Base-by-base conservation (phyloP, 1,140 invertebrate species). In the Eurosta solidaginis region DNA sequence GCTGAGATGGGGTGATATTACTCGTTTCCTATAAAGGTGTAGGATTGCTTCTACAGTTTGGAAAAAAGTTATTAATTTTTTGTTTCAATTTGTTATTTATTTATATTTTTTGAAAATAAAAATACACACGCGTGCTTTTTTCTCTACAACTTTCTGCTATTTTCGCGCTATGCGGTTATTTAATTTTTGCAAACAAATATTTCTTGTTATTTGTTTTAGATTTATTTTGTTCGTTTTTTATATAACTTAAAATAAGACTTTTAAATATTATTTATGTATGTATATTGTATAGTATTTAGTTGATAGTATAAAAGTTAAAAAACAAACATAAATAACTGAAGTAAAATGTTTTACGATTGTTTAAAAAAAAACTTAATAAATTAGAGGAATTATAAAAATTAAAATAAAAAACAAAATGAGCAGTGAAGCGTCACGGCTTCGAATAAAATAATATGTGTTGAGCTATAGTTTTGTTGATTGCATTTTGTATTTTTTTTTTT, bases 211-310 rank as follows among this genome's bases (percentile, higher is more conserved):
- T 68, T 68, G 5, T 68, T 68, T 40, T 40, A 68, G 17, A 68
- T 68, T 36, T 68, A 68, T 36, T 68, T 68, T 68, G 59, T 68
- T 68, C 59, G 4, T 68, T 68, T n/a, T n/a, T 68, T 68, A 40
- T 40, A 68, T 68, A 68, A 68, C 59, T 68, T 68, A 68, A 68
- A 40, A 40, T 68, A n/a, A 40, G 36, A 36, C n/a, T 17, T 68
- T 68, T 40, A 68, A 40, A 68, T 68, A 40, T n/a, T n/a, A n/a
- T n/a, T n/a, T 40, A 40, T 52, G 50, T 52, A 25, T 52, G 4
- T 52, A 50, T 50, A 20, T 50, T 49, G 25, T 63, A 68, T 40
- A 40, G 3, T 59, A 33, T 1, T n/a, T 40, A 68, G 4, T 9
- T 68, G 59, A 63, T n/a, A 68, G 59, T 68, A 68, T 36, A 68